Percentiles rank a stretch among this genome's conserved stretches.
These are phyloP conservation scores for Lepidurus packardi DNA, from an alignment of 1,140 invertebrate species.

Conservation along the genomic window DNA sequence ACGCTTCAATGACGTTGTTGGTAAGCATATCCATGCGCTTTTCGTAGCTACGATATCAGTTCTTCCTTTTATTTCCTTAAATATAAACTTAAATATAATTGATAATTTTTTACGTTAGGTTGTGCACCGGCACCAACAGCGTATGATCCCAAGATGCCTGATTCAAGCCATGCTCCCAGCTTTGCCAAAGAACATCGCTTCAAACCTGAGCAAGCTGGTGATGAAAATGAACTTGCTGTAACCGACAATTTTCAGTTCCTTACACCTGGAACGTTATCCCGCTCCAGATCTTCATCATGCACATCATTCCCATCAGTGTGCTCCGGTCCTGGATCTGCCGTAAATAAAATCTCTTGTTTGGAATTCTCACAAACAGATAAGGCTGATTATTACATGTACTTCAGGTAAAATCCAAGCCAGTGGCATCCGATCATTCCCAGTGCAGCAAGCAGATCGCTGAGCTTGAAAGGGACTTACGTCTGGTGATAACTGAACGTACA, in stretches of 20 bases:
- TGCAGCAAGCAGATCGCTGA: conserved; percentile 33
- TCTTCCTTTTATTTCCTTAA: background rate
- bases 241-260: background rate
- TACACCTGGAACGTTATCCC: background rate
- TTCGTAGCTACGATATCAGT: background rate
- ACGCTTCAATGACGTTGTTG: background rate
- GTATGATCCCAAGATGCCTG: conserved; percentile 31
- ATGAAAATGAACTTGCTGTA: background rate
- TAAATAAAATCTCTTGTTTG: background rate
- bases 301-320: conserved; percentile 23
- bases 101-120: background rate
- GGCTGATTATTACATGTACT: background rate
- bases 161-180: background rate
- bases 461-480: conserved; percentile 24
- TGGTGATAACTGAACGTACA: conserved; percentile 20
- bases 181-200: conserved; percentile 27
- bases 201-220: background rate
- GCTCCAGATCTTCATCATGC: conserved; percentile 9
- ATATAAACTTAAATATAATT: no score
- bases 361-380: background rate
- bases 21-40: background rate
- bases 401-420: background rate
- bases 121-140: conserved; percentile 32
- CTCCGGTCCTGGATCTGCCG: background rate
- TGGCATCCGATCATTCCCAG: background rate